These are phyloP conservation scores for Pyrrhia umbra DNA, from an alignment of 2,888 invertebrate genomes.

Conservation along the genomic window DNA sequence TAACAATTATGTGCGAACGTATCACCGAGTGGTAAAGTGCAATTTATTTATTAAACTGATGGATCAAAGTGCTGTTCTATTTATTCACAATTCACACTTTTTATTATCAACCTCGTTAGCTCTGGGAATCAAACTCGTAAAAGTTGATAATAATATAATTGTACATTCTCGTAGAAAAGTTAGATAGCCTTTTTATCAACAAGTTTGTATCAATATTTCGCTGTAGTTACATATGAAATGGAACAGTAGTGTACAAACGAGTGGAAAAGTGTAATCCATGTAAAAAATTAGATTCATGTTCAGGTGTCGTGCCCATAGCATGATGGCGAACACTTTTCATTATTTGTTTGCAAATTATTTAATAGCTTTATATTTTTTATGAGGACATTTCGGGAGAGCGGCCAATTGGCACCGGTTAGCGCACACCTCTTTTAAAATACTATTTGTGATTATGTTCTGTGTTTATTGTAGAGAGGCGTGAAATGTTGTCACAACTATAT, in stretches of 20 bases:
- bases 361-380: conserved; percentile 65
- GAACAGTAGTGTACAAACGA: conserved; percentile 49
- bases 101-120: conserved; percentile 45
- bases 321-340: conserved; percentile 71
- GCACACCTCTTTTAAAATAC: conserved; percentile 25
- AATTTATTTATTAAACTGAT: conserved; percentile 30
- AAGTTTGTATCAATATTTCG: conserved; percentile 31
- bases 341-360: conserved; percentile 76
- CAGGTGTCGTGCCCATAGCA: conserved; percentile 73
- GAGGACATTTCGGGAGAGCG: conserved; percentile 24
- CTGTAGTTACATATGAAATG: conserved; percentile 35
- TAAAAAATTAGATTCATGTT: conserved; percentile 66
- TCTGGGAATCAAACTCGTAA: conserved; percentile 42
- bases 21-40: conserved; percentile 43
- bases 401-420: conserved; percentile 43
- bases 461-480: conserved; percentile 14
- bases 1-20: conserved; percentile 54
- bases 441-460: conserved; percentile 12
- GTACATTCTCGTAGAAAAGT: conserved; percentile 48
- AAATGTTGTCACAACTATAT: conserved; percentile 23
- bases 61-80: conserved; percentile 28
- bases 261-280: conserved; percentile 49
- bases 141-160: conserved; percentile 31
- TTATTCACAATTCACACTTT: conserved; percentile 42
- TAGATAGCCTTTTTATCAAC: conserved; percentile 24